Evolutionary conservation across 2,113 vertebrate genomes (phyloP), one percentile per base, ranked within the genome.

Genomic region (Hemiprocne comata): DNA sequence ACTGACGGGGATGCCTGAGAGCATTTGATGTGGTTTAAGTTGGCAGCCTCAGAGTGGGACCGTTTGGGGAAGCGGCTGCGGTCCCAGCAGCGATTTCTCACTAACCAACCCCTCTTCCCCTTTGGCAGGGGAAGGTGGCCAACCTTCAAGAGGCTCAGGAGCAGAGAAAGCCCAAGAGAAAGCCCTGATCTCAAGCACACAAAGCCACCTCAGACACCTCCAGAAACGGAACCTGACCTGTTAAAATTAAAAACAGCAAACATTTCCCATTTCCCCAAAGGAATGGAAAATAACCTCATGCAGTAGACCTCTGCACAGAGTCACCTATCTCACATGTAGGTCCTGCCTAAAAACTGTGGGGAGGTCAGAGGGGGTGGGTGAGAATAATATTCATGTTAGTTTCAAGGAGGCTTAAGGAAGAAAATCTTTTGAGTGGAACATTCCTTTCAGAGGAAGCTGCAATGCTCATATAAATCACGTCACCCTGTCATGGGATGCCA

Each of bases 401-500:
- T 70, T 94, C 55, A 80, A 77, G 51, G 61, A 66, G 29, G 31
- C 70, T 94, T 55, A 80, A 77, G 51, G 65, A 69, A 64, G 24
- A 82, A 93, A 83, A 72, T 10, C 57, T 85, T 46, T 62, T 12
- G 83, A 73, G 36, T 17, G 66, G 72, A 80, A 46, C 40, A 87
- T 29, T 50, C 40, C 24, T 90, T 50, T 62, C 57, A n/a, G 74
- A 74, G 69, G 90, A 58, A 4, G 4, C 81, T 50, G 64, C 0
- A 0, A 31, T 10, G 21, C 17, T 21, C 2, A 1, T 36, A 23
- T 34, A 84, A 87, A 62, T 67, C 60, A 38, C 5, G 0, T 9
- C 2, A 16, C 19, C 34, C 34, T 42, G 60, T 12, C 10, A 2
- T 4, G 10, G 38, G 38, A 21, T 33, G 10, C 64, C 78, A 55